Evolutionary conservation across 1,140 invertebrate genomes (phyloP).

Genomic region (Meloidogyne hapla): DNA sequence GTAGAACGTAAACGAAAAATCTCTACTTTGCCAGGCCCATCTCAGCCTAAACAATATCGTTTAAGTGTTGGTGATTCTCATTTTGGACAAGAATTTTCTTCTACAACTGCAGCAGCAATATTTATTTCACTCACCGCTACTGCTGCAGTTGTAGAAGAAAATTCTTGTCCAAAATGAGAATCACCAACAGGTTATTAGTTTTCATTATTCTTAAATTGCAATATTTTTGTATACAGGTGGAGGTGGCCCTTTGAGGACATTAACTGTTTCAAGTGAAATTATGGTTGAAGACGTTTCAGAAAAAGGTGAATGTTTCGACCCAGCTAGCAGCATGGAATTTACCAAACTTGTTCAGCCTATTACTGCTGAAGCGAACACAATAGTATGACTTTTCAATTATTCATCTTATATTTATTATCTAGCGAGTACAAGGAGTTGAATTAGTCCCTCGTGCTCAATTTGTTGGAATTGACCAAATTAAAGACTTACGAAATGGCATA

Average conservation of each 20-base stretch:
- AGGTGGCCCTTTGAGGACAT: conserved; percentile 20
- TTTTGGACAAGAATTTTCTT: not conserved
- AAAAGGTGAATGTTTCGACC: conserved; percentile 77
- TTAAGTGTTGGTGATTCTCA: not conserved
- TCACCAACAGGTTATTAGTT: not conserved
- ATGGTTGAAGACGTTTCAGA: conserved; percentile 65
- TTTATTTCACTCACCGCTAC: too few relatives aligned
- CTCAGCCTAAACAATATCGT: not conserved
- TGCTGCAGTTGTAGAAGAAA: conserved; percentile 6
- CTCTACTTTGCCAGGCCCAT: not conserved
- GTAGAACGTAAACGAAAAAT: conserved; percentile 51
- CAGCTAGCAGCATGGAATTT: conserved; percentile 73
- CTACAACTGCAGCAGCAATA: conserved; percentile 9
- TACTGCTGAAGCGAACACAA: conserved; percentile 62
- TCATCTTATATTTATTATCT: not conserved
- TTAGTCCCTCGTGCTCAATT: conserved; percentile 62
- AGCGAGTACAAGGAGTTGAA: conserved; percentile 62
- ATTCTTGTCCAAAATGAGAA: not conserved
- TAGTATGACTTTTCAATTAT: conserved; percentile 47
- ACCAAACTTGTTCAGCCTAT: conserved; percentile 66
- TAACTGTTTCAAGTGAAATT: conserved; percentile 71
- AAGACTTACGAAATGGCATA: conserved; percentile 54
- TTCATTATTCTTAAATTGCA: not conserved
- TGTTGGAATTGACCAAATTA: conserved; percentile 62
- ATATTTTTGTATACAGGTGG: conserved; percentile 34